Conservation (phyloP, 2,888 invertebrate genomes). For the Lycophotia porphyrea region DNA sequence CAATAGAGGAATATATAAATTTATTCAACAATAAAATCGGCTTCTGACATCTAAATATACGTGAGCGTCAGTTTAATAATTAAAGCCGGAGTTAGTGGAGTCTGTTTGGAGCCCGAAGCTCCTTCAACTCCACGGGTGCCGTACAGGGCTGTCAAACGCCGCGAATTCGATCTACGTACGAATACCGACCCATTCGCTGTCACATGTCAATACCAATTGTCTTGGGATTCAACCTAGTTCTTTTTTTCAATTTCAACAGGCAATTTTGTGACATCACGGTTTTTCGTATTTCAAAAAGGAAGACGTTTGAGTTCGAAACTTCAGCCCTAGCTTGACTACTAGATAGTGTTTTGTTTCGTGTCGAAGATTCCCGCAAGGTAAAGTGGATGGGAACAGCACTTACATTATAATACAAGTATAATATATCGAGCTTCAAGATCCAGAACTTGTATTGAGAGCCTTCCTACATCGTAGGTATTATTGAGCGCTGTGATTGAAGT, state of each 20-base stretch:
- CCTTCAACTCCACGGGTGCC: conserved; percentile 57
- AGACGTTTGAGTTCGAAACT: conserved; percentile 12
- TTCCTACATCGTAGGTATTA: conserved; percentile 15
- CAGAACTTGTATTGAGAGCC: conserved; percentile 33
- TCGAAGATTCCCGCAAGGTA: conserved; percentile 15
- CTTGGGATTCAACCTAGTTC: conserved; percentile 54
- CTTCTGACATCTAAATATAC: conserved; percentile 59
- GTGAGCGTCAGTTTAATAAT: conserved; percentile 79
- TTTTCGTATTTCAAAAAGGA: conserved; percentile 33
- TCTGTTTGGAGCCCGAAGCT: conserved; percentile 63
- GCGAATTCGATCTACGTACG: conserved; percentile 45
- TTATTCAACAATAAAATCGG: conserved; percentile 56
- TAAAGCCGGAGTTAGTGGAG: conserved; percentile 74
- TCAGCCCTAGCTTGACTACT: conserved; percentile 42
- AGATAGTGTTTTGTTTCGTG: conserved; percentile 45
- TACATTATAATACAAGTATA: conserved; percentile 10
- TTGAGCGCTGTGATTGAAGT: conserved; percentile 43
- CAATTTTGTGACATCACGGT: conserved; percentile 32
- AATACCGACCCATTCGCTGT: conserved; percentile 51
- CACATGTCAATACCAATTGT: conserved; percentile 65
- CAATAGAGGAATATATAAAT: conserved; percentile 43
- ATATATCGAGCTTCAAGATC: conserved; percentile 4
- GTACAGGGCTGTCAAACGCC: conserved; percentile 65
- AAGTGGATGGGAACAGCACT: conserved; percentile 27
- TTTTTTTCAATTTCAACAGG: conserved; percentile 48